Conservation (phyloP, 2,797 vertebrate genomes). For the Knipowitschia caucasica region DNA sequence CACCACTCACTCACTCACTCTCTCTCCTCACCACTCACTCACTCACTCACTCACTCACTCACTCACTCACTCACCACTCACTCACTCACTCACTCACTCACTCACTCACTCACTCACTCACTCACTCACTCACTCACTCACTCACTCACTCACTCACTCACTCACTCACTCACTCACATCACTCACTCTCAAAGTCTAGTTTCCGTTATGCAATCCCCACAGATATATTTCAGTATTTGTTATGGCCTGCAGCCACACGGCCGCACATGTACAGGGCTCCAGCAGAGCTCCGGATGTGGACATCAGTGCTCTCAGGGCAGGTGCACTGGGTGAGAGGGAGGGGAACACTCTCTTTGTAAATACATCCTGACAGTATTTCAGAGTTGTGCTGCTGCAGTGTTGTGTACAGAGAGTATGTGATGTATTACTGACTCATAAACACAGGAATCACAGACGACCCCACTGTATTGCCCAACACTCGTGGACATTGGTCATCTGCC, state of each 20-base stretch:
- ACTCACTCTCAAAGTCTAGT: constrained; percentile 44
- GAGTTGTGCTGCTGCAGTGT: not conserved
- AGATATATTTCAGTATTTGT: constrained; percentile 31
- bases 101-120: too few species aligned
- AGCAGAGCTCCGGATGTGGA: constrained; percentile 32
- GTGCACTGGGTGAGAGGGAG: constrained; percentile 5
- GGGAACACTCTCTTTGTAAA: constrained; percentile 6
- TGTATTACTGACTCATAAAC: too few species aligned
- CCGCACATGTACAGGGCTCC: constrained; percentile 25
- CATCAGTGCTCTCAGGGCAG: constrained; percentile 16
- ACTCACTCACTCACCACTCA: too few species aligned
- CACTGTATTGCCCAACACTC: too few species aligned
- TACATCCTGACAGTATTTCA: constrained; percentile 1
- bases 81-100: too few species aligned
- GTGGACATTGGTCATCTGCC: too few species aligned
- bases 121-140: too few species aligned
- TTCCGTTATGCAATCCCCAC: constrained; percentile 27
- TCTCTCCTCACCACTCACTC: too few species aligned
- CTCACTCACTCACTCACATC: constrained; percentile 40
- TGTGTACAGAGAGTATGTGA: too few species aligned
- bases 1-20: constrained; percentile 59
- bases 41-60: too few species aligned
- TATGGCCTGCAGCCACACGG: constrained; percentile 20
- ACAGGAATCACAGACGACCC: too few species aligned
- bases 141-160: constrained; percentile 16